Percentiles rank a stretch among this genome's conserved stretches.
These are phyloP conservation scores for Cassiopea andromeda DNA, from an alignment of 30 jellyfish, hydroid and myxozoan genomes.

Conservation along the genomic window DNA sequence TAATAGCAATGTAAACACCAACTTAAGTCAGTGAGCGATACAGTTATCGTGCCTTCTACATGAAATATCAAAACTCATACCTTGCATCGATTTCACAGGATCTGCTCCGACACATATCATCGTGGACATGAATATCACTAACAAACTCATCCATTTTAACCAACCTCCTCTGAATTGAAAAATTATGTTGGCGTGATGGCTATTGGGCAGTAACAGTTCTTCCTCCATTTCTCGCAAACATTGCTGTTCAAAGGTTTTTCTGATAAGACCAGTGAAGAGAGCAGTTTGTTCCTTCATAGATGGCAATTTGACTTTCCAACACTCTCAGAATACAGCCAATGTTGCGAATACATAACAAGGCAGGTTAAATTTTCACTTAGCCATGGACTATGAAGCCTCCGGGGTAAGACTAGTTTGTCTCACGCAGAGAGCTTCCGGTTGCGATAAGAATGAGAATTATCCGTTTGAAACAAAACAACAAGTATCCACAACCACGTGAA, in stretches of 20 bases:
- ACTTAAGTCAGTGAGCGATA: neutral
- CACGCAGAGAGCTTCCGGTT: conserved; percentile 52
- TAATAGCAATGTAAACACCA: neutral
- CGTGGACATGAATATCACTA: neutral
- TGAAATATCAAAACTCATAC: neutral
- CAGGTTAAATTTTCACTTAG: neutral
- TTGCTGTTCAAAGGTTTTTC: neutral
- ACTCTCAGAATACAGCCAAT: neutral
- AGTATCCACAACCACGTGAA: neutral
- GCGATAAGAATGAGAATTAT: conserved; percentile 9
- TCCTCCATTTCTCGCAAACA: conserved; percentile 10
- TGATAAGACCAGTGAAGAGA: neutral
- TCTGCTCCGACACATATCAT: neutral
- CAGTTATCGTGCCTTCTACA: neutral
- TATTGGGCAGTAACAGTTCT: neutral
- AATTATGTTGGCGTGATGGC: neutral
- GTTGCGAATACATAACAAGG: neutral
- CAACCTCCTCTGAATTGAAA: neutral
- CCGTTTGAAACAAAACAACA: conserved; percentile 15
- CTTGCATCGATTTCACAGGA: neutral
- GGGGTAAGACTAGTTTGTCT: neutral
- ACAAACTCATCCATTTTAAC: neutral
- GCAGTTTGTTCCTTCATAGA: neutral
- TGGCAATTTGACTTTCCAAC: neutral
- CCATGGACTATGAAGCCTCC: neutral